Evolutionary conservation across 2,113 vertebrate species (phyloP), one percentile per base, ranked within the genome.

Genomic region (Nematolebias whitei): DNA sequence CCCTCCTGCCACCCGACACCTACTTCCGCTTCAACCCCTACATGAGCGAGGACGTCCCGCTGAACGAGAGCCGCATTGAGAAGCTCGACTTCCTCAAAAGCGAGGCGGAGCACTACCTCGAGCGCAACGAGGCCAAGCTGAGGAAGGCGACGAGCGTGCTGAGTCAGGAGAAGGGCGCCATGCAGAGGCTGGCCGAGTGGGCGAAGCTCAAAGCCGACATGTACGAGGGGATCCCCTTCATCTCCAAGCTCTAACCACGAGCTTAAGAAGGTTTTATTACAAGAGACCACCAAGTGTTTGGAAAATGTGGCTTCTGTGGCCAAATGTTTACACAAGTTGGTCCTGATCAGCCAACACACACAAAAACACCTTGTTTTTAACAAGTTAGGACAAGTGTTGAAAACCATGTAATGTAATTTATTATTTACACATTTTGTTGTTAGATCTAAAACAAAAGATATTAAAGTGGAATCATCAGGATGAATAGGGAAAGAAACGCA

Each of bases 1-100:
- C 95, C 1, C 91, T 99, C 16, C 91, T 99, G 41, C 95, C 96
- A 26, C 88, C 95, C 0, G 91, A 98, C 73, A 95, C 94, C 8
- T 99, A 99, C 65, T 99, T 98, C 90, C 95, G 97, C 83, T 97
- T 99, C 89, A 99, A 99, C 88, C 95, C 97, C 49, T 90, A 94
- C 48, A 93, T 98, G 94, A 95, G 90, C 69, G 96, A 98, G 87
- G 97, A 99, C 80, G 92, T 97, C 87, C 85, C 95, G 55, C 60
- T 99, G 71, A 96, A 99, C 86, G 97, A 99, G 89, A 98, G 84
- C 87, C 94, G 95, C 4, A 85, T 88, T 16, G 97, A 99, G 86
- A 95, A 95, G 69, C 92, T 99, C 20, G 93, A 88, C 86, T 94
- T 95, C 80, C 91, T 99, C 47, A 95, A 93, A 83, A 80, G 86